These are phyloP conservation scores for Aphidius ervi DNA, from an alignment of 1,140 invertebrate species.

Conservation along the genomic window DNA sequence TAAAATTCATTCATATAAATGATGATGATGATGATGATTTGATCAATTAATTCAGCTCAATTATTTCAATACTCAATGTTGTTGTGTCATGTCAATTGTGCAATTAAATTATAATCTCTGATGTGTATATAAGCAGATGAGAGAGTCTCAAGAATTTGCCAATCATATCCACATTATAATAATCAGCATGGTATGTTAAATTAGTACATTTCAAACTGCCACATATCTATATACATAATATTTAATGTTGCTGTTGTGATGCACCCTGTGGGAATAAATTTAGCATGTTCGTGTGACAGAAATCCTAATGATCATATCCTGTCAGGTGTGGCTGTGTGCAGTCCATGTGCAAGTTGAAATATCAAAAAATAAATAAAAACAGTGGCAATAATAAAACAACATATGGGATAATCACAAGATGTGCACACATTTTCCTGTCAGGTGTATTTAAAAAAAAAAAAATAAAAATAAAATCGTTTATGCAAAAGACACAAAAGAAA, in stretches of 20 bases:
- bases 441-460: not conserved
- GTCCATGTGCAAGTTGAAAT: too few species aligned
- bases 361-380: not conserved
- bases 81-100: too few species aligned
- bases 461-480: not conserved
- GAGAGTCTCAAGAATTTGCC: too few species aligned
- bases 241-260: not conserved
- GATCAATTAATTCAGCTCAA: too few species aligned
- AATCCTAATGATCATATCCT: conserved; percentile 22
- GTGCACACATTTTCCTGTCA: conserved; percentile 10
- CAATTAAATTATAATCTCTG: too few species aligned
- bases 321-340: conserved; percentile 12
- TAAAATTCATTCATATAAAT: too few species aligned
- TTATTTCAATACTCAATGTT: too few species aligned
- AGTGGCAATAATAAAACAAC: not conserved
- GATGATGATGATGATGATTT: too few species aligned
- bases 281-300: conserved; percentile 16
- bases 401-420: not conserved
- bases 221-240: not conserved
- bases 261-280: not conserved
- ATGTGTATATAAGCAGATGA: too few species aligned
- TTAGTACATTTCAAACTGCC: not conserved
- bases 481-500: not conserved
- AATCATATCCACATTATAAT: too few species aligned
- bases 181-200: too few species aligned